A percentile compares a stretch with the other conserved stretches of the same genome.
Conservation (phyloP, 2,888 invertebrate genomes). For the Macrophya alboannulata region DNA sequence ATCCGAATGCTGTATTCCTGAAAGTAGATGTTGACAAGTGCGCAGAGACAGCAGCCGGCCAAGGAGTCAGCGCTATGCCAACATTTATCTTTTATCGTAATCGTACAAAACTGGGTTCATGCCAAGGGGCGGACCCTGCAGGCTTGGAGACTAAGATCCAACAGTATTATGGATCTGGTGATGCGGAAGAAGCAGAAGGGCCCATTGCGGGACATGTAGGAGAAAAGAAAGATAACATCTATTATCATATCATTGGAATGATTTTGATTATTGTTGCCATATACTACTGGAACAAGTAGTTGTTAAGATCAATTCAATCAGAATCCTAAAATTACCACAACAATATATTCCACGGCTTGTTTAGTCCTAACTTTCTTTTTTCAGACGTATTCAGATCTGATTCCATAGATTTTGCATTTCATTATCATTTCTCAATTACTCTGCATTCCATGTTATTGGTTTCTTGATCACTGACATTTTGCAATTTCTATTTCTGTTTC, state of each 20-base stretch:
- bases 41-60: conserved; percentile 92
- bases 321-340: not conserved
- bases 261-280: conserved; percentile 70
- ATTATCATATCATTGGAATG: conserved; percentile 75
- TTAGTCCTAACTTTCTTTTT: not conserved
- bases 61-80: conserved; percentile 98
- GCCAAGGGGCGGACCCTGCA: conserved; percentile 93
- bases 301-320: conserved; percentile 45
- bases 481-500: not conserved
- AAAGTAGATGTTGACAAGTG: conserved; percentile 98
- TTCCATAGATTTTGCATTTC: not conserved
- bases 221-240: conserved; percentile 70
- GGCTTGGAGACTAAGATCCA: conserved; percentile 94
- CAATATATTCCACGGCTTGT: not conserved
- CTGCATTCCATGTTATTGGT: conserved; percentile 21
- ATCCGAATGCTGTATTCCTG: conserved; percentile 93
- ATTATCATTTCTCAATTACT: not conserved
- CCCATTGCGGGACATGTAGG: conserved; percentile 92
- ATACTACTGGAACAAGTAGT: conserved; percentile 75
- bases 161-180: conserved; percentile 89
- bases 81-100: conserved; percentile 98
- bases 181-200: conserved; percentile 84
- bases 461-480: not conserved
- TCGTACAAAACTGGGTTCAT: conserved; percentile 91
- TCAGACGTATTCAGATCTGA: not conserved